Base-by-base conservation (phyloP, 1,140 invertebrate species). In the Drosophila dunni region DNA sequence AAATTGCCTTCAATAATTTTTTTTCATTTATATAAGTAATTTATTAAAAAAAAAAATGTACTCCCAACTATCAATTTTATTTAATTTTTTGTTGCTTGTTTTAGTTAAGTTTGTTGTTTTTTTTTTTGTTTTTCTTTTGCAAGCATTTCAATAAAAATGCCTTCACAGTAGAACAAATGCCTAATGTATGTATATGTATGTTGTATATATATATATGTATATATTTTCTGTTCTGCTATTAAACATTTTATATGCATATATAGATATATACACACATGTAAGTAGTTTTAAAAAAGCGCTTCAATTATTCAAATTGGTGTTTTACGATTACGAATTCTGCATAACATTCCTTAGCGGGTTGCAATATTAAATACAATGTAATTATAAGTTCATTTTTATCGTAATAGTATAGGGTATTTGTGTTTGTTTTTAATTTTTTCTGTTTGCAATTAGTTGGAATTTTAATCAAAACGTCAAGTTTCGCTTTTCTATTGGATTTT, bases 131-230 rank as follows among this genome's bases (percentile, higher is more conserved):
- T 46, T 53, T 64, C 17, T 44, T 71, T 88, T 65, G 72, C 61
- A 85, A 85, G 82, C 82, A 85, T 86, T 79, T 85, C 82, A 85
- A 85, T 86, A 85, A 86, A 85, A 85, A 86, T 85, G 82, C 79
- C 40, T 33, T 72, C 34, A 62, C 57, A 71, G 75, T 64, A 48
- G 45, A 81, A 76, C 64, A 81, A 81, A 73, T 75, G 81, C 81
- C 81, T 73, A 75, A 81, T 71, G 38, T 50, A 34, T 50, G 7
- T 62, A 45, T 62, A 45, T 51, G 33, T 63, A 54, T 60, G 33
- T 45, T n/a, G 63, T 68, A 46, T 34, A 58, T 77, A 45, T 44
- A 51, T 53, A 3, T 64, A 46, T 64, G 40, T n/a, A 20, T 60
- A 58, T 53, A 46, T 67, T 20, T 20, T 20, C 17, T 20, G 17